Evolutionary conservation across 2,797 vertebrate species (phyloP), one percentile per base, ranked within the genome.

Genomic region (Diglossa cyanea): DNA sequence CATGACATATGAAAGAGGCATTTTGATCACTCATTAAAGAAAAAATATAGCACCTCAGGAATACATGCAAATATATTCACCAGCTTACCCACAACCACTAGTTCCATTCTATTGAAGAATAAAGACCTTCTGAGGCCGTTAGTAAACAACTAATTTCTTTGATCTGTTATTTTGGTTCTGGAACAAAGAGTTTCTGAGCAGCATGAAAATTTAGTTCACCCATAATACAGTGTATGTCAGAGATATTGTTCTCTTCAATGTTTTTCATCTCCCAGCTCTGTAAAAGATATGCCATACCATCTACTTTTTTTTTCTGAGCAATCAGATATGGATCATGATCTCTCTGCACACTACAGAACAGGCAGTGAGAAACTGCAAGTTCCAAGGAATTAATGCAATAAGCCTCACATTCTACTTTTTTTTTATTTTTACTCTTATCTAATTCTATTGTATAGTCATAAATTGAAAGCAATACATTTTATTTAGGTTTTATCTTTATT

Each of bases 131-230:
- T 81, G 72, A 86, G 54, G 53, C 13, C 0, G 1, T 75, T 93
- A 93, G 79, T 84, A 95, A 95, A 93, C 79, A 95, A 61, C 54
- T 48, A 62, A 55, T 44, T 62, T 48, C 88, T 95, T 95, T 96
- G 95, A 96, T 94, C 73, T 39, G 24, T 90, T 94, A 62, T 93
- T 96, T 95, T 96, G 79, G 80, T 80, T 94, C 47, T 42, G 39
- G 86, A 94, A 94, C 82, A 94, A 93, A 96, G 89, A 85, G 68
- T 51, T 95, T 85, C 87, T 78, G 25, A 88, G 72, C 44, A 75
- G 88, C 76, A 88, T 72, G 94, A 68, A 50, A 90, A 81, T 90
- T 81, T 16, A 91, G 12, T 78, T 94, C 62, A 75, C 54, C 17
- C 62, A 28, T 65, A 88, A 68, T 72, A 53, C 25, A 74, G 55